Evolutionary conservation across 1,140 invertebrate genomes (phyloP).

Genomic region (Drosophila kepulauana): DNA sequence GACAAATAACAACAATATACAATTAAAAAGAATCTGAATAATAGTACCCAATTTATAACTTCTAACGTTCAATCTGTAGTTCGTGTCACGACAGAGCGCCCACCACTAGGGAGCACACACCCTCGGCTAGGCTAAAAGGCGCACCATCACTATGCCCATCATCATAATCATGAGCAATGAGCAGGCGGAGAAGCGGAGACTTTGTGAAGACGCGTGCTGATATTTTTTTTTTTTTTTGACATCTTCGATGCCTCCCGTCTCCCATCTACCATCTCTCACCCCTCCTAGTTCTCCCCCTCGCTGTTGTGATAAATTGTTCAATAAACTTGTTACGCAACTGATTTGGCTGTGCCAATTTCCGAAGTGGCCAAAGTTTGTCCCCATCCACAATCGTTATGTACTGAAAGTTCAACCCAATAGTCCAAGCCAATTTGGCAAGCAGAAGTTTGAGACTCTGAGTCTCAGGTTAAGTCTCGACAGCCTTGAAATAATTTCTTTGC

Average conservation of each 20-base stretch:
- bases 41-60: too few species aligned
- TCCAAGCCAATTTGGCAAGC: slow-evolving; percentile 30
- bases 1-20: too few species aligned
- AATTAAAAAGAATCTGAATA: too few species aligned
- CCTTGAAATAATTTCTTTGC: slow-evolving; percentile 55
- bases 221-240: slow-evolving; percentile 56
- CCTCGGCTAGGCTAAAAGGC: neutral
- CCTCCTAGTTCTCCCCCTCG: slow-evolving; percentile 8
- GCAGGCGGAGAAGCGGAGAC: neutral
- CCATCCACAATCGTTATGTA: neutral
- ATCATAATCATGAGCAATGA: slow-evolving; percentile 34
- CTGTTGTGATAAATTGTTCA: slow-evolving; percentile 72
- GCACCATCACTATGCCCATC: slow-evolving; percentile 32
- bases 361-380: slow-evolving; percentile 47
- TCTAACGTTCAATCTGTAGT: neutral
- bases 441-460: neutral
- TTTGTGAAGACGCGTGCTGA: slow-evolving; percentile 59
- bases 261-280: neutral
- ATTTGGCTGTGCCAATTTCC: slow-evolving; percentile 67
- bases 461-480: slow-evolving; percentile 20
- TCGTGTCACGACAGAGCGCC: neutral
- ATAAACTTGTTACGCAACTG: slow-evolving; percentile 81
- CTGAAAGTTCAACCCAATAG: slow-evolving; percentile 51
- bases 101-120: slow-evolving; percentile 25
- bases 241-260: slow-evolving; percentile 26